phyloP scores from a whole-genome alignment of 2,888 invertebrate species.

The Coenonympha glycerion region DNA sequence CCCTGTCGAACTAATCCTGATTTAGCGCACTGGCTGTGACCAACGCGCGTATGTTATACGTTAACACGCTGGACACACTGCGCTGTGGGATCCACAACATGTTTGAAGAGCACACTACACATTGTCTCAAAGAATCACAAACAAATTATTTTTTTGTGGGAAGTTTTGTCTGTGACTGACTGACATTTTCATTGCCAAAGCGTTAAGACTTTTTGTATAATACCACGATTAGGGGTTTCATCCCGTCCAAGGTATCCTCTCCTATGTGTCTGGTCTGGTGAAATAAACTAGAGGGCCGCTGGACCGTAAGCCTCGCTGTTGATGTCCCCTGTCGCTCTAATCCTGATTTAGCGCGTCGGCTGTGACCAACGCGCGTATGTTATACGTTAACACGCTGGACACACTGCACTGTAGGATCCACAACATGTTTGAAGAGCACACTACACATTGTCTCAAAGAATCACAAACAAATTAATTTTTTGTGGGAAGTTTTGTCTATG shows the following conservation, averaged over 20 bases:
- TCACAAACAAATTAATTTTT: background rate
- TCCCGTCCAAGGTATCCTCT: no score
- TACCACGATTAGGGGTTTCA: no score
- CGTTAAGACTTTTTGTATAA: background rate
- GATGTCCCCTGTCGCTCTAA: slow-evolving; percentile 63
- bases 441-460: no score
- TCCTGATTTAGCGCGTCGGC: slow-evolving; percentile 69
- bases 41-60: slow-evolving; percentile 55
- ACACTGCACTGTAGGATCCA: slow-evolving; percentile 31
- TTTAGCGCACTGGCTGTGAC: slow-evolving; percentile 60
- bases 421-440: no score
- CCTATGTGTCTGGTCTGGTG: slow-evolving; percentile 25
- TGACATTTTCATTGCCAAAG: no score
- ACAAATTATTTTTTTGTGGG: no score
- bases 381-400: slow-evolving; percentile 49
- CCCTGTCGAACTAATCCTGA: slow-evolving; percentile 69
- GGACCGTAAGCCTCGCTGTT: slow-evolving; percentile 58
- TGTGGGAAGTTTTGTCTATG: no score
- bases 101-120: background rate
- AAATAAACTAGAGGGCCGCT: slow-evolving; percentile 58
- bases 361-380: slow-evolving; percentile 52
- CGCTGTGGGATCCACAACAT: background rate
- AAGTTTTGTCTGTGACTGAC: no score
- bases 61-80: slow-evolving; percentile 46
- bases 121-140: background rate